Conservation (phyloP, 2,113 vertebrate genomes). For the Lophura nycthemera region DNA sequence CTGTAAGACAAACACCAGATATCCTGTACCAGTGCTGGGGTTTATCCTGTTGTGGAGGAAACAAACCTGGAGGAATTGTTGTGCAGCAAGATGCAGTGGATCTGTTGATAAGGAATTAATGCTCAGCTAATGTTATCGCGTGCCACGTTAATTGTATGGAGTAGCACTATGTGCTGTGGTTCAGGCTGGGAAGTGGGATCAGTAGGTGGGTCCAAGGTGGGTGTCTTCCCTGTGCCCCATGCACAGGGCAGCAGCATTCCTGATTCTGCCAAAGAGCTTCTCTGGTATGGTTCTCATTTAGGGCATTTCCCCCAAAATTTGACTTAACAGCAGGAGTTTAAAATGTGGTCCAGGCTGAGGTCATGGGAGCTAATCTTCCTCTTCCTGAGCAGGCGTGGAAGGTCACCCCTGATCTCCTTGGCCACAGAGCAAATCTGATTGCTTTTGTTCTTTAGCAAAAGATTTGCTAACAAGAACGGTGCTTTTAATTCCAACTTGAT, state of each 20-base stretch:
- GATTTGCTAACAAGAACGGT: not conserved
- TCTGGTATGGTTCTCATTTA: not conserved
- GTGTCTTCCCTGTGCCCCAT: not conserved
- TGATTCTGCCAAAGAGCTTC: not conserved
- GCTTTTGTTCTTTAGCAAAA: not conserved
- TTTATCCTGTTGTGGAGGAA: conserved; percentile 57
- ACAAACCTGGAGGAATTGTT: conserved; percentile 26
- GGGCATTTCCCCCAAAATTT: not conserved
- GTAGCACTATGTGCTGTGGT: not conserved
- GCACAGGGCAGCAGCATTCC: not conserved
- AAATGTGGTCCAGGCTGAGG: not conserved
- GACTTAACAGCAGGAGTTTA: not conserved
- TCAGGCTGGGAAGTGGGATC: not conserved
- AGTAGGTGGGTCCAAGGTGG: not conserved
- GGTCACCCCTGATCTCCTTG: not conserved
- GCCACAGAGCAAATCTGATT: not conserved
- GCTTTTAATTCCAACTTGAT: not conserved
- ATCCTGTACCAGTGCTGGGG: conserved; percentile 33
- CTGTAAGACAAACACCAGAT: conserved; percentile 65
- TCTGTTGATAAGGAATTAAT: not conserved
- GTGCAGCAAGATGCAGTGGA: not conserved
- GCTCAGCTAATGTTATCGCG: conserved; percentile 23
- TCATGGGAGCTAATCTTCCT: not conserved
- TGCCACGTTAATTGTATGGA: not conserved
- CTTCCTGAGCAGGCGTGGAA: not conserved